Percentiles rank a stretch among this genome's conserved stretches.
Evolutionary conservation across 2,797 vertebrate species (phyloP).

Genomic region (Crotalus adamanteus): DNA sequence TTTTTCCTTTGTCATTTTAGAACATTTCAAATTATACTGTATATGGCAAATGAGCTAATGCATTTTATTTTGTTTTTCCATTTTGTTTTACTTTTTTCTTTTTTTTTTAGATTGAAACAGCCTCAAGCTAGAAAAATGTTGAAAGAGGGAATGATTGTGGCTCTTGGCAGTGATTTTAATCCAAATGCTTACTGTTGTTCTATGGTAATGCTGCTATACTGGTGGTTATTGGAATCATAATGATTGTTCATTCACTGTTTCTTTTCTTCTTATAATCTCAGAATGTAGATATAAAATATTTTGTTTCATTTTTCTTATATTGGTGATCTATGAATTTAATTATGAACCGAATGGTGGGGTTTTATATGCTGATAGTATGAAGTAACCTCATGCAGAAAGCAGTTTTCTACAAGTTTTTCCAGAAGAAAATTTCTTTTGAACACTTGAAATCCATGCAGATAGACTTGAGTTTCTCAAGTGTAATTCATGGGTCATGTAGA

Average conservation of each 20-base stretch:
- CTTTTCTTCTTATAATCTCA: not conserved
- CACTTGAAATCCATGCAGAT: not conserved
- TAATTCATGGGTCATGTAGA: not conserved
- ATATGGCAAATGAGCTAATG: not conserved
- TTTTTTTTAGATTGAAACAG: slow-evolving; percentile 80
- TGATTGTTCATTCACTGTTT: not conserved
- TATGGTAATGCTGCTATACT: slow-evolving; percentile 80
- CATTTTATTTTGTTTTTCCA: slow-evolving; percentile 4
- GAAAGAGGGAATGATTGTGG: slow-evolving; percentile 90
- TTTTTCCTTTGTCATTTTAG: not conserved
- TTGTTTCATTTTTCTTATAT: not conserved
- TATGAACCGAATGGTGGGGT: not conserved
- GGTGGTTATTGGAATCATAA: not conserved
- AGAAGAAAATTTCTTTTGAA: not conserved
- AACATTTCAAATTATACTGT: not conserved
- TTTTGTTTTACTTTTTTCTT: not conserved
- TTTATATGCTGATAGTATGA: not conserved
- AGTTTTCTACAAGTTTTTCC: not conserved
- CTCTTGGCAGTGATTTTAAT: slow-evolving; percentile 97
- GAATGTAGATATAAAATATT: not conserved
- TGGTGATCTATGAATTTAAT: not conserved
- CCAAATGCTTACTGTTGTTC: slow-evolving; percentile 97
- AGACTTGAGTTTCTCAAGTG: not conserved
- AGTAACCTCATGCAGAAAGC: not conserved
- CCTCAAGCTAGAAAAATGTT: slow-evolving; percentile 92